Conservation (phyloP, 2,113 vertebrate species). For the Smithornis capensis region DNA sequence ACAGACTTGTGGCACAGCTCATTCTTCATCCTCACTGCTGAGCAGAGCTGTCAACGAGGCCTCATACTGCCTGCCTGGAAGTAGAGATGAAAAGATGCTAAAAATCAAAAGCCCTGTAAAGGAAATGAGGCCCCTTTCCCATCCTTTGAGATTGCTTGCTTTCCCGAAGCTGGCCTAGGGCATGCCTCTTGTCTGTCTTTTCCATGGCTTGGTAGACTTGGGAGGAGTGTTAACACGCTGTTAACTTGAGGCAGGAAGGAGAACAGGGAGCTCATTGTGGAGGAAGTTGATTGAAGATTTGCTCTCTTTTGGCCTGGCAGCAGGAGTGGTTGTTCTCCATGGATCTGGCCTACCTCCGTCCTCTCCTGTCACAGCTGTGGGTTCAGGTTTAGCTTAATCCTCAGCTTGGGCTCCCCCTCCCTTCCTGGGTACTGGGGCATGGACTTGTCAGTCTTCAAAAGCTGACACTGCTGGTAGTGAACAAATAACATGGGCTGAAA, state of each 20-base stretch:
- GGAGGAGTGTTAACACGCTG: rapidly evolving
- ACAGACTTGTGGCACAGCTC: neutral
- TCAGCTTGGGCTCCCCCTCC: neutral
- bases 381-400: neutral
- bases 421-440: rapidly evolving
- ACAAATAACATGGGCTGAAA: neutral
- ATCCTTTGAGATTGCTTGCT: neutral
- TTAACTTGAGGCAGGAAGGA: neutral
- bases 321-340: rapidly evolving
- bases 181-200: neutral
- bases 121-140: neutral
- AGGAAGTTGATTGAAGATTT: neutral
- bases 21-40: neutral
- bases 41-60: neutral
- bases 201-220: neutral
- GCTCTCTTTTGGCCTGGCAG: neutral
- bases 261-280: neutral
- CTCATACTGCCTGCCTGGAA: neutral
- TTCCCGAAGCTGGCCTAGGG: neutral
- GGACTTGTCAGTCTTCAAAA: neutral
- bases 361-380: neutral
- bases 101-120: neutral
- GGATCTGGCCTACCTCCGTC: neutral
- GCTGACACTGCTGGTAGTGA: neutral
- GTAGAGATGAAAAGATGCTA: neutral